Evolutionary conservation across 2,888 invertebrate genomes (phyloP).

Genomic region (Macrosoma leucophasiata): DNA sequence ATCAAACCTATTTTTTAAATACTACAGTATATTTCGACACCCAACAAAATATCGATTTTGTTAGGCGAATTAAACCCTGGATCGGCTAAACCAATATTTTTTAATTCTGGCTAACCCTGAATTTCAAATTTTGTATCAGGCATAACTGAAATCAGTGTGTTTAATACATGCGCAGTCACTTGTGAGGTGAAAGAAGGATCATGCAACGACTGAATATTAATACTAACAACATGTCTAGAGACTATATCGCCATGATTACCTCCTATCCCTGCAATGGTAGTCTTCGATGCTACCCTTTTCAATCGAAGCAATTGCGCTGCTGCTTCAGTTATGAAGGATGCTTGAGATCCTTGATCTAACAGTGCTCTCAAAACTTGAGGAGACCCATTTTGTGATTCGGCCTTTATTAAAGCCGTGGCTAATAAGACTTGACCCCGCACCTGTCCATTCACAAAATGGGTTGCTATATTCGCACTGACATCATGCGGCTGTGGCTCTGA

Average conservation of each 20-base stretch:
- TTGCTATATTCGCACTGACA: slow-evolving; percentile 3
- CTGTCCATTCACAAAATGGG: slow-evolving; percentile 7
- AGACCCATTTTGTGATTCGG: slow-evolving; percentile 15
- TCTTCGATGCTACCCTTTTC: slow-evolving; percentile 10
- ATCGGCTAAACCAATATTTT: slow-evolving; percentile 10
- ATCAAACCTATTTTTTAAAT: slow-evolving; percentile 22
- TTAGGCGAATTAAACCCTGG: slow-evolving; percentile 16
- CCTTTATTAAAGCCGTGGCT: slow-evolving; percentile 19
- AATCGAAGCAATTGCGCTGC: slow-evolving; percentile 13
- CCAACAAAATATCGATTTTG: slow-evolving; percentile 25
- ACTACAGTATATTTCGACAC: slow-evolving; percentile 25
- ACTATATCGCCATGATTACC: slow-evolving; percentile 16
- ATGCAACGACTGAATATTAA: slow-evolving; percentile 16
- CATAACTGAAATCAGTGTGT: slow-evolving; percentile 1
- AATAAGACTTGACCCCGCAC: slow-evolving; percentile 13
- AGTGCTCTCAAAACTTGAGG: slow-evolving; percentile 16
- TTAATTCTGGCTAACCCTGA: slow-evolving; percentile 1
- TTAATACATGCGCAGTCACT: slow-evolving; percentile 9
- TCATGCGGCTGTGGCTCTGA: too few species aligned
- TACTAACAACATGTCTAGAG: slow-evolving; percentile 15
- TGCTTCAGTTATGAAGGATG: slow-evolving; percentile 22
- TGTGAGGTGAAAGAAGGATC: slow-evolving; percentile 14
- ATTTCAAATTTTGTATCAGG: slow-evolving; percentile 1
- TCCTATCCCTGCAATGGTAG: slow-evolving; percentile 15
- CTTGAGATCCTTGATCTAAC: slow-evolving; percentile 18